Base-by-base conservation (phyloP, 2,888 invertebrate genomes). In the Caenorhabditis afra region DNA sequence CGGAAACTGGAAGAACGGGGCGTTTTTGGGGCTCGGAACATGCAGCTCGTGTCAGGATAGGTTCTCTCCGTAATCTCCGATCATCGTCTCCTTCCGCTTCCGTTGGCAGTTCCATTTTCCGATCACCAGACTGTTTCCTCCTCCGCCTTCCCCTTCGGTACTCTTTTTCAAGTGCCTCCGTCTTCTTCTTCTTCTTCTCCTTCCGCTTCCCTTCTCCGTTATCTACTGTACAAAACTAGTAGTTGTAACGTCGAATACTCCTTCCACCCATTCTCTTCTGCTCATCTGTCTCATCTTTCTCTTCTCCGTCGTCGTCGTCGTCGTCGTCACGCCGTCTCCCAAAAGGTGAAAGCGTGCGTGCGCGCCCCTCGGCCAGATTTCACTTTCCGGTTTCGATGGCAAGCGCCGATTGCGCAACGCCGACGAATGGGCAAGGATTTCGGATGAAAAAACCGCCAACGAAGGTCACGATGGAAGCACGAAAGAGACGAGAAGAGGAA, bases 321-420 rank as follows among this genome's bases (percentile, higher is more conserved):
- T 23, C 37, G 14, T 8, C 12, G 35, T 47, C 11, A 12, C 59
- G 45, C 59, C 8, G 8, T 8, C 49, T 29, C 62, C 41, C 41
- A 62, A 71, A 64, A 71, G 73, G 73, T 64, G 73, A 73, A 73
- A 73, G 73, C 62, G 70, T 55, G 70, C 70, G 62, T 14, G 49
- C 22, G n/a, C n/a, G n/a, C n/a, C n/a, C 45, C 53, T 41, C 20
- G 4, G 29, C 29, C 29, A 29, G 71, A 62, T 73, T 73, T 68
- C 76, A 76, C 64, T 76, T 76, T 76, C 68, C 64, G 68, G 64
- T 68, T 76, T 76, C 76, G 50, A 58, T 49, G 62, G 49, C 57
- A 50, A 45, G 12, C 47, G 47, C 23, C 61, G 73, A 73, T 73
- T 73, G 64, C 73, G 73, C 64, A 73, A 73, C 55, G 62, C 45